Percentiles rank a stretch among this genome's conserved stretches.
Conservation (phyloP, 1,140 invertebrate genomes). For the Saccostrea glomerata region DNA sequence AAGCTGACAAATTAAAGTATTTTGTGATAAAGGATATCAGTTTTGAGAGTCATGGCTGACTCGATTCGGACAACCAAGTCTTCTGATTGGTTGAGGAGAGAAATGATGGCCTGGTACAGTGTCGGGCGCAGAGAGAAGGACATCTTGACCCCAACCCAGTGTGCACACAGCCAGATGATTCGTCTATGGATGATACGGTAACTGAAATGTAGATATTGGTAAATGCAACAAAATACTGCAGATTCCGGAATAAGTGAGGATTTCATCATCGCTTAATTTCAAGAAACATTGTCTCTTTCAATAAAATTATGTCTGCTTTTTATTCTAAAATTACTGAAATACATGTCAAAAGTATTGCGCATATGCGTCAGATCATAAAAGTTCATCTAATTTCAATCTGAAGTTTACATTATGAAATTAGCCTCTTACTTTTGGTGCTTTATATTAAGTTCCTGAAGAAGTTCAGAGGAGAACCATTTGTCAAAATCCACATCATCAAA, state of each 20-base stretch:
- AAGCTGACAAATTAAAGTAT: conserved; percentile 1
- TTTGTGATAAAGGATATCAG: conserved; percentile 80
- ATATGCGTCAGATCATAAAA: too few relatives aligned
- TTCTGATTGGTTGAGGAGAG: conserved; percentile 80
- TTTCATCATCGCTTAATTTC: too few relatives aligned
- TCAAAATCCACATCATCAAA: conserved; percentile 97
- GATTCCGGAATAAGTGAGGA: too few relatives aligned
- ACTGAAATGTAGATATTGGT: conserved; percentile 80
- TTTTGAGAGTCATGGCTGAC: conserved; percentile 87
- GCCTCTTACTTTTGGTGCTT: conserved; percentile 80
- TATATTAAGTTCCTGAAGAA: conserved; percentile 90
- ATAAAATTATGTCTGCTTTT: too few relatives aligned
- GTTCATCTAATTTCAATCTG: too few relatives aligned
- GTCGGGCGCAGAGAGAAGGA: conserved; percentile 87
- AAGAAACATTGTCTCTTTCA: too few relatives aligned
- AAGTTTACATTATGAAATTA: too few relatives aligned
- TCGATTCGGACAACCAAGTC: conserved; percentile 92
- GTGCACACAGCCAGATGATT: conserved; percentile 92
- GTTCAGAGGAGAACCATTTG: conserved; percentile 91
- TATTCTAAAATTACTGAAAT: too few relatives aligned
- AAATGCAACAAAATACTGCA: conserved; percentile 66
- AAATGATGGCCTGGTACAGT: conserved; percentile 89
- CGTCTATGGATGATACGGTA: conserved; percentile 93
- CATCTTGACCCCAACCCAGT: conserved; percentile 93
- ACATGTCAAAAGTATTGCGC: too few relatives aligned